These are phyloP conservation scores for Procambarus clarkii DNA, from an alignment of 1,140 invertebrate genomes.

Conservation along the genomic window DNA sequence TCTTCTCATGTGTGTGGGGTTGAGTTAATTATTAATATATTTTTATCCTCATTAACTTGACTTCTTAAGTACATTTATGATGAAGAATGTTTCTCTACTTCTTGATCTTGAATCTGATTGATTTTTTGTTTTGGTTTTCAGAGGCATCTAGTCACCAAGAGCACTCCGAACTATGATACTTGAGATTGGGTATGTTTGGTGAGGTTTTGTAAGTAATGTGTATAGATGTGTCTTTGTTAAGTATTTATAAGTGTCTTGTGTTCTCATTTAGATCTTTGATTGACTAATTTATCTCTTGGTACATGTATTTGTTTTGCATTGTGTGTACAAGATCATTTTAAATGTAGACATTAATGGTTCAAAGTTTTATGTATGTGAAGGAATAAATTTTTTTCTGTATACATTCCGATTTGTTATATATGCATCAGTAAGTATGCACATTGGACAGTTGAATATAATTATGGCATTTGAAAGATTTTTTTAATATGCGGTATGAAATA, in stretches of 20 bases:
- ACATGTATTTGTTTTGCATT: not conserved
- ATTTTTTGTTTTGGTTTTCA: slow-evolving; percentile 8
- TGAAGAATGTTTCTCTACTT: not conserved
- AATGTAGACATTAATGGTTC: not conserved
- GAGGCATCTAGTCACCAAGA: slow-evolving; percentile 45
- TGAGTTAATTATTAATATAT: too few relatives aligned
- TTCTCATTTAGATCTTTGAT: not conserved
- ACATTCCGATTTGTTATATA: slow-evolving; percentile 10
- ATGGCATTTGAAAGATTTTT: not conserved
- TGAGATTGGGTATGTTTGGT: slow-evolving; percentile 4
- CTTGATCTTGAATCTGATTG: not conserved
- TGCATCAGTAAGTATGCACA: not conserved
- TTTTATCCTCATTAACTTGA: too few relatives aligned
- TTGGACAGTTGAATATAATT: not conserved
- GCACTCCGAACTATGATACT: slow-evolving; percentile 55
- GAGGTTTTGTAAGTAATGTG: slow-evolving; percentile 57
- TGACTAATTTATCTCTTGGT: not conserved
- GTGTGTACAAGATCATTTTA: not conserved
- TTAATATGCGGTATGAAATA: not conserved
- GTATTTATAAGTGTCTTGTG: slow-evolving; percentile 42
- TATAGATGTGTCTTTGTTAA: slow-evolving; percentile 17
- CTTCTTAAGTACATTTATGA: not conserved
- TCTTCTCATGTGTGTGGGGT: too few relatives aligned
- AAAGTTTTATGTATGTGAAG: not conserved
- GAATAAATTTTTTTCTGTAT: not conserved